Conservation (phyloP, 2,113 vertebrate genomes). For the Osmerus eperlanus region DNA sequence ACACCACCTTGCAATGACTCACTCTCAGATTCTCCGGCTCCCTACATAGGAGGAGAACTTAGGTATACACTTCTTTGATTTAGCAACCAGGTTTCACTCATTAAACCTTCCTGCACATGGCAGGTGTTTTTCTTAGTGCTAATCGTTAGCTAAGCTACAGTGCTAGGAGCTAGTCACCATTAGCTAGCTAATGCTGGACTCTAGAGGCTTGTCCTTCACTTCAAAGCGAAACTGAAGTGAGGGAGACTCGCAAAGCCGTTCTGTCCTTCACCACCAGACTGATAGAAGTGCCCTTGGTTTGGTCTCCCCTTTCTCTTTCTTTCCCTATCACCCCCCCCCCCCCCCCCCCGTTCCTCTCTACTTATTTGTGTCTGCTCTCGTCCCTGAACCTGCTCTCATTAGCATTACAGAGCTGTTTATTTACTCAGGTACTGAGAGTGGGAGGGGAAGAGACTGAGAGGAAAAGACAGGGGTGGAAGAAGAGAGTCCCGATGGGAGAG, state of each 20-base stretch:
- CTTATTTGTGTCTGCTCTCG: constrained; percentile 57
- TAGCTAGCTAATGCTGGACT: no score
- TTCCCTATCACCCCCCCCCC: constrained; percentile 5
- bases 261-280: constrained; percentile 49
- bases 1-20: constrained; percentile 44
- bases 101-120: constrained; percentile 34
- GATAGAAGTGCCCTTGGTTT: constrained; percentile 49
- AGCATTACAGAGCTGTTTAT: constrained; percentile 66
- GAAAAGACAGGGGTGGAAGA: not conserved
- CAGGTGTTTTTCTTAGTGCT: no score
- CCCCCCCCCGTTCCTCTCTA: constrained; percentile 42
- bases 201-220: constrained; percentile 17
- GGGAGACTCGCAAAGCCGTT: constrained; percentile 44
- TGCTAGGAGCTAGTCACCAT: no score
- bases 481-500: not conserved
- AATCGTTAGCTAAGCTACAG: no score
- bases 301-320: constrained; percentile 36
- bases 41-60: constrained; percentile 40
- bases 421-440: constrained; percentile 56
- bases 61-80: constrained; percentile 66
- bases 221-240: constrained; percentile 41
- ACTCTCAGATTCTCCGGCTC: constrained; percentile 37
- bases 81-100: constrained; percentile 39
- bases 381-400: constrained; percentile 69
- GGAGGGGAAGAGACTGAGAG: constrained; percentile 29